Evolutionary conservation across 2,797 vertebrate genomes (phyloP), one percentile per base, ranked within the genome.

Genomic region (Glyptemys insculpta): DNA sequence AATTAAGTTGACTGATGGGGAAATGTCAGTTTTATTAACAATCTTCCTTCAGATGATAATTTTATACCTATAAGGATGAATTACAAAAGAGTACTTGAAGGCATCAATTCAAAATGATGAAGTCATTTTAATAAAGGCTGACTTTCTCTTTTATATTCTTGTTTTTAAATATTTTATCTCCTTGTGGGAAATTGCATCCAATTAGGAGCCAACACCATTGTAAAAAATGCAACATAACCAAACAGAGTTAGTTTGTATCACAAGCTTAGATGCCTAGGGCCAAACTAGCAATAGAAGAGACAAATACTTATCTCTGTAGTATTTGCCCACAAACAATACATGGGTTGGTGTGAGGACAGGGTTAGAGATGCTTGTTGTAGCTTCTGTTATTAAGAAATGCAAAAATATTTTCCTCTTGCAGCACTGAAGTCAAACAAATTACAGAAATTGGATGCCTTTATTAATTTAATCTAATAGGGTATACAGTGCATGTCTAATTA

Each of bases 1-100:
- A 97, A 94, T 97, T 96, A 97, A 94, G 94, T 59, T 97, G 97
- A 97, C 96, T 95, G 98, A 98, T 95, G 95, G 97, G 90, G 93
- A 97, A 94, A 91, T 91, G 97, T 96, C 97, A 91, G 89, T 95
- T 96, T 97, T 96, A 96, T 96, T 95, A 97, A 97, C 92, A 94
- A 79, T 93, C 95, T 96, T 95, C 93, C 95, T 94, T 88, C 92
- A 92, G 95, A 95, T 92, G 97, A 96, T 94, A 82, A 96, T 97
- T 97, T 97, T 94, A 87, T 88, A 83, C 95, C 96, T 90, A 54
- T 85, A 56, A 87, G 93, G 96, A 96, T 91, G 96, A 95, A 95
- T 95, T 96, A 92, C 95, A 91, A 72, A 93, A 84, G 96, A 96
- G 93, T 53, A 90, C 88, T 97, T 76, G 95, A 89, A 95, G 94